Base-by-base conservation (phyloP, 1,140 invertebrate genomes). In the Zaprionus ornatus region DNA sequence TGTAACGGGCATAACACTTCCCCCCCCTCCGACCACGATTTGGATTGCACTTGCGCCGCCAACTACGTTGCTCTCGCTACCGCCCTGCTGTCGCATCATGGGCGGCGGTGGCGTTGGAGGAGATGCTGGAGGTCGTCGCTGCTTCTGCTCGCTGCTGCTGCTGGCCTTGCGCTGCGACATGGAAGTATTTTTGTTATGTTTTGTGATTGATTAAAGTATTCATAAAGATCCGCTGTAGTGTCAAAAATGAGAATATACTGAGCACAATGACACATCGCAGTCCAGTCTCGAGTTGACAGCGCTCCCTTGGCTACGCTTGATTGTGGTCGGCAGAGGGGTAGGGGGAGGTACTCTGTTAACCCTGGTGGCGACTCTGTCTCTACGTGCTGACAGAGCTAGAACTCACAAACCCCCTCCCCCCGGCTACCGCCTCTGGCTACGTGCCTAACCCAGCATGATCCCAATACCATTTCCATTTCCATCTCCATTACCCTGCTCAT, bases 141-240 rank as follows among this genome's bases (percentile, higher is more conserved):
- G 35, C 32, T 12, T 12, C 63, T 42, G 15, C 27, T 19, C 29
- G 6, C 56, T 50, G 13, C 63, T 32, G 32, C 56, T 32, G 27
- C 64, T 32, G 52, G 74, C 40, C 65, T 57, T 73, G 40, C 45
- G 35, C 25, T 59, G 29, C 10, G 37, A 35, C 65, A 74, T 63
- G 23, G 4, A 21, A 15, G 40, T 56, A 35, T 59, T 37, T 27
- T 10, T 27, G 37, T 13, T 15, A 40, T 10, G 19, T 60, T 50
- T 27, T 32, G 19, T 32, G 7, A 19, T 32, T 59, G 29, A 37
- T 59, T 12, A 13, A 13, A 13, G 17, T 59, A 21, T 15, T 37
- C 6, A 21, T 23, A 35, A 59, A 50, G 19, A 21, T 19, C 19
- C 45, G 45, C 21, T 50, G 0, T 4, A 50, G 19, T 21, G 45